A percentile compares a stretch with the other conserved stretches of the same genome.
Conservation (phyloP, 2,888 invertebrate species). For the Callimorpha dominula region DNA sequence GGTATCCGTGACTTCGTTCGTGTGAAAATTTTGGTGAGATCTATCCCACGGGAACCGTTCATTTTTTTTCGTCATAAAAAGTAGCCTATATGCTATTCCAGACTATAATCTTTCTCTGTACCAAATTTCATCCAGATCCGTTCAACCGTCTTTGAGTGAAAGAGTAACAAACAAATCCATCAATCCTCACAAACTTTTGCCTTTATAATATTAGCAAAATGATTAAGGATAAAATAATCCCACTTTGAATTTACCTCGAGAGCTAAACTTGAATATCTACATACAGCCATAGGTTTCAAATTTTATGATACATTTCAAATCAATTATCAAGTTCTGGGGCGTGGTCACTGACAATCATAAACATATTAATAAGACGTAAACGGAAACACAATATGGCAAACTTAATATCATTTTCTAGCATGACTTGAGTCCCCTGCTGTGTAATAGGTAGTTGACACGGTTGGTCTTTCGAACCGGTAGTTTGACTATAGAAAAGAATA, state of each 20-base stretch:
- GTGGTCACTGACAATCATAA: slow-evolving; percentile 58
- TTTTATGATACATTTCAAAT: slow-evolving; percentile 51
- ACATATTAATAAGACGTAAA: slow-evolving; percentile 73
- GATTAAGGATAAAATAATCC: too few relatives aligned
- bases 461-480: slow-evolving; percentile 15
- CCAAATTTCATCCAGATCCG: too few relatives aligned
- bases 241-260: background rate
- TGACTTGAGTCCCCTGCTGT: slow-evolving; percentile 17
- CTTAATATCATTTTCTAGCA: slow-evolving; percentile 13
- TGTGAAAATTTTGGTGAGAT: too few relatives aligned
- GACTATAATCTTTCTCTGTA: too few relatives aligned
- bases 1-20: too few relatives aligned
- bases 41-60: too few relatives aligned
- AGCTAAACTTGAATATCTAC: background rate
- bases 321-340: slow-evolving; percentile 56
- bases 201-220: too few relatives aligned
- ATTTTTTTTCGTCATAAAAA: too few relatives aligned
- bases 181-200: too few relatives aligned
- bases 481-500: slow-evolving; percentile 1
- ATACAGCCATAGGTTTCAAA: slow-evolving; percentile 21
- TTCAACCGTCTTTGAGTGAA: too few relatives aligned
- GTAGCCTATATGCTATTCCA: too few relatives aligned
- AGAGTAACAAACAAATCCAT: too few relatives aligned
- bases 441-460: slow-evolving; percentile 13
- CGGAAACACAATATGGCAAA: slow-evolving; percentile 30